Percentiles rank a stretch among this genome's conserved stretches.
Conservation (phyloP, 2,888 invertebrate genomes). For the Drosophila barbarae region DNA sequence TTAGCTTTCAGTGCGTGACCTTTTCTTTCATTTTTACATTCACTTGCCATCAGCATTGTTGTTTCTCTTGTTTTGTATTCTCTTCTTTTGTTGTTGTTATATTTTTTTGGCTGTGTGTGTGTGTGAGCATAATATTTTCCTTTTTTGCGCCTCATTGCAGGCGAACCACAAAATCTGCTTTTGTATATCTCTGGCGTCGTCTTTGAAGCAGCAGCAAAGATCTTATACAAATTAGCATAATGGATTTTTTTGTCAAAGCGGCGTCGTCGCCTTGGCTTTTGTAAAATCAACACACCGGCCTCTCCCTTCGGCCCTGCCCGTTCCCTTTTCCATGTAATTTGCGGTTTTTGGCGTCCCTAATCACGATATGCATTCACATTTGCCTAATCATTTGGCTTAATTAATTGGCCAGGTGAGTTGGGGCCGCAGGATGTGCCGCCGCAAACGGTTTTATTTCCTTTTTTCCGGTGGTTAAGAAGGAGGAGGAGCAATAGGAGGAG, state of each 20-base stretch:
- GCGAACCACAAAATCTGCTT: constrained; percentile 56
- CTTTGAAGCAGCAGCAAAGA: constrained; percentile 57
- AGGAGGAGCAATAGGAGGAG: not conserved
- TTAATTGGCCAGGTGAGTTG: constrained; percentile 58
- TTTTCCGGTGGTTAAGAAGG: not conserved
- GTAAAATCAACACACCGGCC: constrained; percentile 46
- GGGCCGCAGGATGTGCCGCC: constrained; percentile 30
- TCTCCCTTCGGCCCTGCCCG: constrained; percentile 5
- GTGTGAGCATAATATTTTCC: constrained; percentile 44
- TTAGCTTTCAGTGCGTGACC: constrained; percentile 74
- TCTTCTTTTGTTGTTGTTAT: constrained; percentile 12
- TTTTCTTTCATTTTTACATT: constrained; percentile 66
- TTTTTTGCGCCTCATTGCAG: constrained; percentile 51
- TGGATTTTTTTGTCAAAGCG: constrained; percentile 70
- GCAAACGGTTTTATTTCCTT: constrained; percentile 36
- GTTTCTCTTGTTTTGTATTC: constrained; percentile 43
- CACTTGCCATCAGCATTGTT: constrained; percentile 45
- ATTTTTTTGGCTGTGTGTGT: constrained; percentile 23
- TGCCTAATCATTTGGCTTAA: constrained; percentile 68
- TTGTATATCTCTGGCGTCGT: constrained; percentile 50
- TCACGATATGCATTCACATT: constrained; percentile 72
- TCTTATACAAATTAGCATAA: constrained; percentile 72
- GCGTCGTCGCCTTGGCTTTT: constrained; percentile 46
- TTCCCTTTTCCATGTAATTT: constrained; percentile 45
- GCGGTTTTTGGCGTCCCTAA: constrained; percentile 58